A percentile compares a stretch with the other conserved stretches of the same genome.
phyloP scores from a whole-genome alignment of 2,113 vertebrate genomes.

The Lichenostomus cassidix region DNA sequence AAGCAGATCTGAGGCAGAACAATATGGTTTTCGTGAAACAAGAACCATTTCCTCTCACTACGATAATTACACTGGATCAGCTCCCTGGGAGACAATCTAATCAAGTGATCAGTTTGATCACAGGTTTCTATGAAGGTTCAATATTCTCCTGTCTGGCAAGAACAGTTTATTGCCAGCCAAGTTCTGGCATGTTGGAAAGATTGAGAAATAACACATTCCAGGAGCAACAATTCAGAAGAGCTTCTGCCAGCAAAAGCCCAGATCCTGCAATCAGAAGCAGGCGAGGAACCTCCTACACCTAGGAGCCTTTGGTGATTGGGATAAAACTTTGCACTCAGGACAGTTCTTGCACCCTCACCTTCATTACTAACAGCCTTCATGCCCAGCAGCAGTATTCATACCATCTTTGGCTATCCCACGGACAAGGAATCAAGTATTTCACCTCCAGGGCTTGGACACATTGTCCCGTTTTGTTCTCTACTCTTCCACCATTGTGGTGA shows the following conservation, averaged over 20 bases:
- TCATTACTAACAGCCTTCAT: background rate
- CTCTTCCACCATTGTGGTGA: background rate
- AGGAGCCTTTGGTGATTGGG: background rate
- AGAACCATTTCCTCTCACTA: background rate
- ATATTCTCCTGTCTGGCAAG: background rate
- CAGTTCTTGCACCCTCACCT: background rate
- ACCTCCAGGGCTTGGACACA: background rate
- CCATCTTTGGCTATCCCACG: background rate
- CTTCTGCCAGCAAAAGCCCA: background rate
- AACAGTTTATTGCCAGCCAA: background rate
- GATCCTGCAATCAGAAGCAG: background rate
- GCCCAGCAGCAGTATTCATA: background rate
- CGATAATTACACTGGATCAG: background rate
- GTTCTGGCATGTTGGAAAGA: background rate
- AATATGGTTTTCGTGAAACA: background rate
- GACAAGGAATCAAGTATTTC: background rate
- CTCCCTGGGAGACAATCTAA: conserved; percentile 1
- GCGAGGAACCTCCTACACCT: background rate
- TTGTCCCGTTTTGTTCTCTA: background rate
- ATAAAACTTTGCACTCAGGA: background rate
- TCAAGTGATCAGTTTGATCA: background rate
- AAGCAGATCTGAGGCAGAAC: background rate
- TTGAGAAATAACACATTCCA: conserved; percentile 12
- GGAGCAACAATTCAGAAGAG: background rate
- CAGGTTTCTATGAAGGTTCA: background rate